These are phyloP conservation scores for Rhinolophus ferrumequinum DNA, from an alignment of 2,113 vertebrate genomes.

Conservation along the genomic window DNA sequence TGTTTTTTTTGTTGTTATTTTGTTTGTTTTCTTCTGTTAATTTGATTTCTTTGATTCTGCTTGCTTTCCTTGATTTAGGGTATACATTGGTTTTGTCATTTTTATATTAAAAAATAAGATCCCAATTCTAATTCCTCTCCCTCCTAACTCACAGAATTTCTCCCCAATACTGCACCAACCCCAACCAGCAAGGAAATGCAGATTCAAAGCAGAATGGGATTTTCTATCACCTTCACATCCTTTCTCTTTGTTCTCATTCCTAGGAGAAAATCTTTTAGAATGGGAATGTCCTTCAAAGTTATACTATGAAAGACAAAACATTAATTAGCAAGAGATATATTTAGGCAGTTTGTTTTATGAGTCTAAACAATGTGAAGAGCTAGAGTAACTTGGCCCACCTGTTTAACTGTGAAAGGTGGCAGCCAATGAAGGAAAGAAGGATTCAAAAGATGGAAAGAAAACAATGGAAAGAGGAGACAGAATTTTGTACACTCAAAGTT, in stretches of 20 bases:
- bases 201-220: neutral
- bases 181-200: neutral
- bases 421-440: neutral
- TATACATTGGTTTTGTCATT: neutral
- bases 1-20: neutral
- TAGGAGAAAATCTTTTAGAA: neutral
- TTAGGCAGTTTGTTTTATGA: neutral
- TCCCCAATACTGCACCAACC: neutral
- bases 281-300: neutral
- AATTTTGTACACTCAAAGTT: neutral
- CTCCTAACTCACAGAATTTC: neutral
- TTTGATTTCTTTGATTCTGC: neutral
- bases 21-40: neutral
- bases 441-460: neutral
- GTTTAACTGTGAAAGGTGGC: neutral
- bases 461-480: neutral
- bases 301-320: neutral
- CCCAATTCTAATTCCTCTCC: neutral
- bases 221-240: neutral
- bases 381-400: too few species aligned
- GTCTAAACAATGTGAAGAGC: neutral
- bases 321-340: neutral
- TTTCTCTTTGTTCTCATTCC: neutral
- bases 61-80: neutral
- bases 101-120: neutral